A percentile compares a stretch with the other conserved stretches of the same genome.
Conservation (phyloP, 2,888 invertebrate genomes). For the Galerucella nymphaeae region DNA sequence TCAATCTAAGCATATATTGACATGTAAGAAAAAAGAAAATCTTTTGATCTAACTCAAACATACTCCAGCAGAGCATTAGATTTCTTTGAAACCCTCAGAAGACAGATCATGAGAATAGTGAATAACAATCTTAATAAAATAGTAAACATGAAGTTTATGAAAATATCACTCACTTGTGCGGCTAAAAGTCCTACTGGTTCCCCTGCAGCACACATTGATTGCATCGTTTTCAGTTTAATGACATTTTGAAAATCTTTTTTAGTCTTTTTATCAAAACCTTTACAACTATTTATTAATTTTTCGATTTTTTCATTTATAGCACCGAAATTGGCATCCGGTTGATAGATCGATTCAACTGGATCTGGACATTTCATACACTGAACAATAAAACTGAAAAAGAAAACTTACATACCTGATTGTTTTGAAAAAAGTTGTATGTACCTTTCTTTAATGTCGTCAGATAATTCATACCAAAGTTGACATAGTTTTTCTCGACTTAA, state of each 20-base stretch:
- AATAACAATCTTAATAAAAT: background rate
- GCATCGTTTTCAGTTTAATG: constrained; percentile 80
- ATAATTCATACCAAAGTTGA: constrained; percentile 75
- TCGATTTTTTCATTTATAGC: constrained; percentile 86
- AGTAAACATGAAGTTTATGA: background rate
- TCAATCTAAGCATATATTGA: too few relatives aligned
- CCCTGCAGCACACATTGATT: constrained; percentile 86
- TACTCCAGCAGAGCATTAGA: too few relatives aligned
- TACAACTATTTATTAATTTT: constrained; percentile 72
- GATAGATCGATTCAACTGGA: constrained; percentile 76
- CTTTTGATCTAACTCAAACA: too few relatives aligned
- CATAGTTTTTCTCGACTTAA: constrained; percentile 68
- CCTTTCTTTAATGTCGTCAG: constrained; percentile 70
- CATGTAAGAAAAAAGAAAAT: too few relatives aligned
- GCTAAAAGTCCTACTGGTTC: constrained; percentile 97
- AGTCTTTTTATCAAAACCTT: constrained; percentile 55
- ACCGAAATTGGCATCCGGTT: constrained; percentile 83
- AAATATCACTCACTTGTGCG: constrained; percentile 73
- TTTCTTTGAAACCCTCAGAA: too few relatives aligned
- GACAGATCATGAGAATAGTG: too few relatives aligned
- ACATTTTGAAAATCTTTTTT: constrained; percentile 71
- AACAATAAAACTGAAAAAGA: constrained; percentile 47
- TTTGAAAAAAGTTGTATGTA: constrained; percentile 56
- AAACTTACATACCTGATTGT: constrained; percentile 28
- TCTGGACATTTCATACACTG: constrained; percentile 73